A percentile compares a stretch with the other conserved stretches of the same genome.
phyloP scores from a whole-genome alignment of 2,113 vertebrate genomes.

The Atrichornis clamosus region DNA sequence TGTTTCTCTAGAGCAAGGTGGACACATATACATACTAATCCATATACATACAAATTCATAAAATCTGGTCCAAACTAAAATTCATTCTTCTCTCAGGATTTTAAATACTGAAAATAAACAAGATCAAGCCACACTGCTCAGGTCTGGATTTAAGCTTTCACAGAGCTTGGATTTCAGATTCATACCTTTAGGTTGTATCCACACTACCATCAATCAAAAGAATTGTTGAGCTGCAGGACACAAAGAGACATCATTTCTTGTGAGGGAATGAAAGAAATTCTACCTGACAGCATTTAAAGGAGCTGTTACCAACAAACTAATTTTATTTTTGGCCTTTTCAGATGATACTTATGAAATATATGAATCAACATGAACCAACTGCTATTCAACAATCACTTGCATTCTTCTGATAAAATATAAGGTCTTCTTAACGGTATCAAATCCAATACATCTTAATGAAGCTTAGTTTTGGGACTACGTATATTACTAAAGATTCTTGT shows the following conservation, averaged over 20 bases:
- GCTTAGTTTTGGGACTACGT: neutral
- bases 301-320: neutral
- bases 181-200: neutral
- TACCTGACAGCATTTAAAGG: neutral
- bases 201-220: neutral
- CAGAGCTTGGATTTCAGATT: neutral
- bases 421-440: neutral
- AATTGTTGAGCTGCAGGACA: neutral
- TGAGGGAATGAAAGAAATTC: neutral
- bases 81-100: neutral
- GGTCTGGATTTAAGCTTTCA: neutral
- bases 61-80: neutral
- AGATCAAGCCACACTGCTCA: neutral
- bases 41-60: neutral
- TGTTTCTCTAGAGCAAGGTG: neutral
- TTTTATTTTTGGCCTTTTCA: neutral
- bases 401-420: neutral
- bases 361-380: neutral
- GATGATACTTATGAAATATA: neutral
- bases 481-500: neutral
- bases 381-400: neutral
- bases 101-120: neutral
- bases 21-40: neutral
- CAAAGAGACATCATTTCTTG: neutral
- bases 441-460: neutral